Evolutionary conservation across 2,797 vertebrate species (phyloP).

Genomic region (Pseudomugil tenellus): DNA sequence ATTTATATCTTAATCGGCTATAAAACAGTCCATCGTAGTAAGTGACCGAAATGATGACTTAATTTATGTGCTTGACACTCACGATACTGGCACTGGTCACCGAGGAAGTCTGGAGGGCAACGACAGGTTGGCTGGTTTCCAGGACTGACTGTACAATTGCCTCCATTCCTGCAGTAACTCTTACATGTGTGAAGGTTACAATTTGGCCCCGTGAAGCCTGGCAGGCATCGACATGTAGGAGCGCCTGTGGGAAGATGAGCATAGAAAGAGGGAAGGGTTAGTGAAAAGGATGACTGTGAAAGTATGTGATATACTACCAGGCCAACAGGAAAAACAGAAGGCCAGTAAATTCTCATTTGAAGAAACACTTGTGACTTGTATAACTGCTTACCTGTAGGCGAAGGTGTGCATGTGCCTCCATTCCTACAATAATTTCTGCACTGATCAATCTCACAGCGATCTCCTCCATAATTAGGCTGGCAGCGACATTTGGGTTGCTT

Average conservation of each 20-base stretch:
- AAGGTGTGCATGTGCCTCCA: constrained; percentile 93
- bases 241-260: constrained; percentile 79
- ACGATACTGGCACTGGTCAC: constrained; percentile 95
- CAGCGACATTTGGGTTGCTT: constrained; percentile 95
- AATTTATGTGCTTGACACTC: constrained; percentile 68
- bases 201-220: constrained; percentile 90
- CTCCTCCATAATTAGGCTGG: constrained; percentile 91
- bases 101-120: constrained; percentile 86
- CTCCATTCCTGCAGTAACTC: constrained; percentile 89
- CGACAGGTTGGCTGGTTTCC: constrained; percentile 94
- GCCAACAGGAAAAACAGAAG: not conserved
- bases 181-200: constrained; percentile 91
- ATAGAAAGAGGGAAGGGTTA: not conserved
- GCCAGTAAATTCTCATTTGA: not conserved
- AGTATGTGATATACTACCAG: not conserved
- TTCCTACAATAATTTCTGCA: constrained; percentile 94
- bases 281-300: not conserved
- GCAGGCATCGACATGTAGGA: constrained; percentile 93
- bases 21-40: not conserved
- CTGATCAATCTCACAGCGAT: constrained; percentile 92
- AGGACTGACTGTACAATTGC: constrained; percentile 90
- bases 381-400: constrained; percentile 85
- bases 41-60: not conserved
- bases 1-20: not conserved
- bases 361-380: not conserved